Base-by-base conservation (phyloP, 2,888 invertebrate genomes). In the Hypomecis punctinalis region DNA sequence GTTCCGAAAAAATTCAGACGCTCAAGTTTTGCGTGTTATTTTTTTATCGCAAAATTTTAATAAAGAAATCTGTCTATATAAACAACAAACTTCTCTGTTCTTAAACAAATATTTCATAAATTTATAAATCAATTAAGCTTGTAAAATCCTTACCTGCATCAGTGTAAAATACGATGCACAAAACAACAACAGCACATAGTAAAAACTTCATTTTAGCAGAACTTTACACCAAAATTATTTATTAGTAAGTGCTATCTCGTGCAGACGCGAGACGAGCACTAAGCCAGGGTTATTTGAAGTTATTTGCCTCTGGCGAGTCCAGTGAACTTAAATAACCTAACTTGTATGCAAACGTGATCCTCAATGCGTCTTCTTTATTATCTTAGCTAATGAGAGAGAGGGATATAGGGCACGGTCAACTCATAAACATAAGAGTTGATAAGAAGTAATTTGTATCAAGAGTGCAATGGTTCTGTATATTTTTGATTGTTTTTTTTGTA, bases 361-460 rank as follows among this genome's bases (percentile, higher is more conserved):
- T 63, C 59, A 45, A 54, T 56, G 39, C 59, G 67, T 46, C 71
- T 54, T 42, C 67, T 73, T 59, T 66, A 69, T 47, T 61, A 69
- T n/a, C 51, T 57, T 6, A 68, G 60, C 8, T 63, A 61, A 45
- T 70, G 72, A 61, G 70, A 70, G 35, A 73, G 87, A 67, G 94
- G 79, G 47, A 94, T 80, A 52, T 42, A 63, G n/a, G 54, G 35
- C 23, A 35, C n/a, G 33, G 5, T 48, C 6, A 4, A 35, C n/a
- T 36, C 7, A 6, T 7, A 48, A 48, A n/a, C 35, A 48, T 35
- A 5, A 0, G 1, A 35, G 36, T 2, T 36, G 10, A n/a, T 36
- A 36, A 36, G 7, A 11, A 5, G 5, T 6, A 23, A n/a, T 10
- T 2, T 36, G 9, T 35, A 7, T n/a, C 1, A 36, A 35, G 6